These are phyloP conservation scores for Perccottus glenii DNA, from an alignment of 2,113 vertebrate genomes.

Conservation along the genomic window DNA sequence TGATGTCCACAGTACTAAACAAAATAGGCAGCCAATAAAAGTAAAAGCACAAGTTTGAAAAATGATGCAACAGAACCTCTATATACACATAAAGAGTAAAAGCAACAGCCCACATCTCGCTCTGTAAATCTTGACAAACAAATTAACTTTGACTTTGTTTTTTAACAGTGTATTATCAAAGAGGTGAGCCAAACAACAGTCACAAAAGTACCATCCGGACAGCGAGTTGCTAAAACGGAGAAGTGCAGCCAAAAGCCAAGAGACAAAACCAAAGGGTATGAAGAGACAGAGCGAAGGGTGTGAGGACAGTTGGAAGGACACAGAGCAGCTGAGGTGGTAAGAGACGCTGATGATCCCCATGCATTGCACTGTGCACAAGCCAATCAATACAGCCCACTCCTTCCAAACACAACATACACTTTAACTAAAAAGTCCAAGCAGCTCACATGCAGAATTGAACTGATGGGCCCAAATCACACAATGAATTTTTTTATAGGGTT, in stretches of 20 bases:
- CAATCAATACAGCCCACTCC: conserved; percentile 60
- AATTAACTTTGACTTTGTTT: conserved; percentile 49
- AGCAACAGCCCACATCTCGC: background rate
- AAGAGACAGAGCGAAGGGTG: conserved; percentile 17
- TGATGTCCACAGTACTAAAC: no score
- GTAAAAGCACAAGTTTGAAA: no score
- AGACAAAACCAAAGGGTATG: conserved; percentile 13
- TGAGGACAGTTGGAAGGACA: conserved; percentile 53
- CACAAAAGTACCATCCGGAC: conserved; percentile 12
- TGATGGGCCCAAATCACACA: conserved; percentile 22
- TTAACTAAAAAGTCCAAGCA: conserved; percentile 40
- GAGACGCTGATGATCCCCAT: conserved; percentile 48
- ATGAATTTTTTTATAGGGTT: conserved; percentile 26
- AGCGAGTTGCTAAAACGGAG: conserved; percentile 1
- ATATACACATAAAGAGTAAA: background rate
- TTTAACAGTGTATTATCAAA: conserved; percentile 12
- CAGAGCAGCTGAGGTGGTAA: conserved; percentile 21
- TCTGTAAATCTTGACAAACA: conserved; percentile 6
- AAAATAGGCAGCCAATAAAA: no score
- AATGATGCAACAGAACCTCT: background rate
- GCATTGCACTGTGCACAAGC: conserved; percentile 34
- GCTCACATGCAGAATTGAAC: background rate
- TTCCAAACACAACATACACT: conserved; percentile 48
- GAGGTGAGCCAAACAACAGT: conserved; percentile 15
- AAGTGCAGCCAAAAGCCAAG: conserved; percentile 6